Base-by-base conservation (phyloP, 1,140 invertebrate genomes). In the Anastrepha ludens region DNA sequence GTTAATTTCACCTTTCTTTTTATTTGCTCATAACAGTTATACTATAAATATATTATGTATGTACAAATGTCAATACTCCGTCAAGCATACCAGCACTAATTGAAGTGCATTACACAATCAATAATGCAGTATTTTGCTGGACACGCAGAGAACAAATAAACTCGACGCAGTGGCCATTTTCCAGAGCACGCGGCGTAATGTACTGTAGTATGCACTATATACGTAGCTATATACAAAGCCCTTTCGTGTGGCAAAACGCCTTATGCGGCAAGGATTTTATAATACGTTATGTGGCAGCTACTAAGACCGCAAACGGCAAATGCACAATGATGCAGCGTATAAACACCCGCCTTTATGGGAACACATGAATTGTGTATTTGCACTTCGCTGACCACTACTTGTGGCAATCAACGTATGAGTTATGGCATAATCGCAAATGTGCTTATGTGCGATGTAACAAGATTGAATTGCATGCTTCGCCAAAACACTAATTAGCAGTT, bases 41-140 rank as follows among this genome's bases (percentile, higher is more conserved):
- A 29, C 29, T 29, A 29, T 29, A 29, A 29, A 29, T 29, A 29
- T 29, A 29, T 29, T 29, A 29, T 29, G 1, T 29, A 29, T 29
- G 29, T 29, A 29, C 29, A 29, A 29, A 29, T 29, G 29, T 29
- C 29, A 55, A 55, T 11, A 55, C 50, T 55, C 50, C 50, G 50
- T 11, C 50, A 6, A 55, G 11, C 11, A 55, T 47, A 15, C 67
- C 6, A 74, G 39, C 41, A 74, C 39, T n/a, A 74, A 74, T 44
- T 44, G 15, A 17, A 74, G 39, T 41, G 67, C 15, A 74, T 47
- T 41, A 74, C 67, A 74, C 44, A 44, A 74, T 74, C 39, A 74
- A 74, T 74, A 74, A 74, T 74, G 67, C 67, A 41, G 67, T 47
- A 74, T 74, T 74, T 74, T 5, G 67, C 67, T 17, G 39, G 17